A percentile compares a stretch with the other conserved stretches of the same genome.
These are phyloP conservation scores for Ormyrus labotus DNA, from an alignment of 2,888 invertebrate species.

Conservation along the genomic window DNA sequence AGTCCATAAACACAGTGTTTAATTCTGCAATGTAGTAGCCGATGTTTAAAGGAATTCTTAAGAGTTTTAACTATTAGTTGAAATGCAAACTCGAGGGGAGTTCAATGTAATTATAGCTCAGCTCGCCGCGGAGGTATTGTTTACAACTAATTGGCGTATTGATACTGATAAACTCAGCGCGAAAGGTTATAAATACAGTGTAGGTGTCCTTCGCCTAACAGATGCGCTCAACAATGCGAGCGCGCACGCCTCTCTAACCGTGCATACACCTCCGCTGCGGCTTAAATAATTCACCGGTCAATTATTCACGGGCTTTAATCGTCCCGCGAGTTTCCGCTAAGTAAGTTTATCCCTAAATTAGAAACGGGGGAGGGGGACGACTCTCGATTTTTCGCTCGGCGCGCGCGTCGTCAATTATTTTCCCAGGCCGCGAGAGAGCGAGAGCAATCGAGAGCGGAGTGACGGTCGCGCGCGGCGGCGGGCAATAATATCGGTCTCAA, in stretches of 20 bases:
- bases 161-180: slow-evolving; percentile 31
- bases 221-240: slow-evolving; percentile 21
- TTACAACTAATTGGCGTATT: slow-evolving; percentile 43
- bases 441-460: slow-evolving; percentile 34
- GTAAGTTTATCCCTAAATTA: not conserved
- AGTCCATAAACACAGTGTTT: no score
- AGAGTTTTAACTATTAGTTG: slow-evolving; percentile 20
- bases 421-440: slow-evolving; percentile 18
- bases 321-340: not conserved
- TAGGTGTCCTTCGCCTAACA: not conserved
- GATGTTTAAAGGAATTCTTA: not conserved
- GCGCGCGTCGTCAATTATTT: slow-evolving; percentile 38
- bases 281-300: slow-evolving; percentile 19
- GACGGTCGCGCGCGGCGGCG: slow-evolving; percentile 63
- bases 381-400: slow-evolving; percentile 9
- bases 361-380: not conserved
- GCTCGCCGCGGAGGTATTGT: slow-evolving; percentile 39
- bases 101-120: slow-evolving; percentile 41
- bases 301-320: not conserved
- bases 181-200: slow-evolving; percentile 32
- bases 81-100: slow-evolving; percentile 30
- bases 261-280: not conserved
- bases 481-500: slow-evolving; percentile 73
- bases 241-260: not conserved
- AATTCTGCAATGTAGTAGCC: no score